A percentile compares a stretch with the other conserved stretches of the same genome.
Evolutionary conservation across 2,888 invertebrate species (phyloP).

Genomic region (Tillus elongatus): DNA sequence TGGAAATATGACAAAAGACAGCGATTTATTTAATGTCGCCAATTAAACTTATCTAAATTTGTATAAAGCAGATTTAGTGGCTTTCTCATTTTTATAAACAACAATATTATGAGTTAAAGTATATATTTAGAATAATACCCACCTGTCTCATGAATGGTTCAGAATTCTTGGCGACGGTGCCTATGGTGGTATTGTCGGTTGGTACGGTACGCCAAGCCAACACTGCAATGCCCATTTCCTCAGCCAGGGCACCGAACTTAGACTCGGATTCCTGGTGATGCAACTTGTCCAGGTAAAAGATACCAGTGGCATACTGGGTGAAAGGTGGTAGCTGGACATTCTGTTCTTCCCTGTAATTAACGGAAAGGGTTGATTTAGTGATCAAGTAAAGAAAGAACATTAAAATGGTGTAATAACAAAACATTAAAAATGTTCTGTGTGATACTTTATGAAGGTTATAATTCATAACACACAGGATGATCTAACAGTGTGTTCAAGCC

Average conservation of each 20-base stretch:
- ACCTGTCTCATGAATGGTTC: slow-evolving; percentile 97
- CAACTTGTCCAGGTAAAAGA: slow-evolving; percentile 83
- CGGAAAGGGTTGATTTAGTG: too few species aligned
- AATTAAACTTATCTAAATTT: too few species aligned
- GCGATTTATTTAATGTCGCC: too few species aligned
- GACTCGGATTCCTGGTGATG: slow-evolving; percentile 72
- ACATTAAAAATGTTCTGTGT: slow-evolving; percentile 5
- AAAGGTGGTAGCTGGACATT: slow-evolving; percentile 75
- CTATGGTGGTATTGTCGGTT: slow-evolving; percentile 76
- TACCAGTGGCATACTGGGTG: slow-evolving; percentile 93
- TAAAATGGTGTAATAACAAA: too few species aligned
- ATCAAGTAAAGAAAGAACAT: slow-evolving; percentile 4
- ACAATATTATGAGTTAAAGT: too few species aligned
- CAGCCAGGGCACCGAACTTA: slow-evolving; percentile 72
- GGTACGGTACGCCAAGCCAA: slow-evolving; percentile 93
- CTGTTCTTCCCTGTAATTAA: slow-evolving; percentile 59
- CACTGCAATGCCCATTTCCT: slow-evolving; percentile 70
- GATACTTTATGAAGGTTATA: too few species aligned
- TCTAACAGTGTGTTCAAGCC: too few species aligned
- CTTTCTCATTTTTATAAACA: too few species aligned
- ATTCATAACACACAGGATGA: too few species aligned
- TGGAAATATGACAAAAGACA: too few species aligned
- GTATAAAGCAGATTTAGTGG: too few species aligned
- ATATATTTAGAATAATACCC: too few species aligned
- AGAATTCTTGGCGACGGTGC: slow-evolving; percentile 83